These are phyloP conservation scores for Nowickia ferox DNA, from an alignment of 2,888 invertebrate genomes.

Conservation along the genomic window DNA sequence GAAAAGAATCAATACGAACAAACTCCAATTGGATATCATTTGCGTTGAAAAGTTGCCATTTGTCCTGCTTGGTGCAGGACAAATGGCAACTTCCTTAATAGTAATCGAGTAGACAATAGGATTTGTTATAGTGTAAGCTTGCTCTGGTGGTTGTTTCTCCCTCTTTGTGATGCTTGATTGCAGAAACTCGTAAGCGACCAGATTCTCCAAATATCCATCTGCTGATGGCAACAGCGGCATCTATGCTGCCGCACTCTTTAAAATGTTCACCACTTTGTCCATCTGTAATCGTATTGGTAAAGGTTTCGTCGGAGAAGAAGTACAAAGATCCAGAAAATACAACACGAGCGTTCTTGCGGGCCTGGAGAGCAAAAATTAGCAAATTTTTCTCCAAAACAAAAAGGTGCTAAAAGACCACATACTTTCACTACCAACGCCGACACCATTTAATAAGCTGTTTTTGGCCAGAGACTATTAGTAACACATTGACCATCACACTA, in stretches of 20 bases:
- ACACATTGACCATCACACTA: too few relatives aligned
- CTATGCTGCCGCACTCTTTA: slow-evolving; percentile 93
- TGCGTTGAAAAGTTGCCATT: slow-evolving; percentile 96
- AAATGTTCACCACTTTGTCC: slow-evolving; percentile 88
- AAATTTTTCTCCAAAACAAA: too few relatives aligned
- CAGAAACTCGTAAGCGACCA: slow-evolving; percentile 95
- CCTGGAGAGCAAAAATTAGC: slow-evolving; percentile 97
- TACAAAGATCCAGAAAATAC: slow-evolving; percentile 97
- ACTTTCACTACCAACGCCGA: too few relatives aligned
- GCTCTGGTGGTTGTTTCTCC: slow-evolving; percentile 91
- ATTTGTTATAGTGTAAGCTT: slow-evolving; percentile 97
- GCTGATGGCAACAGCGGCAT: slow-evolving; percentile 91
- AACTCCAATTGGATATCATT: slow-evolving; percentile 98
- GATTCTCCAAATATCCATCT: slow-evolving; percentile 98
- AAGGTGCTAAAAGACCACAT: too few relatives aligned
- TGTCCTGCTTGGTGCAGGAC: too few relatives aligned
- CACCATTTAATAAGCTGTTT: too few relatives aligned
- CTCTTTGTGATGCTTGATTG: slow-evolving; percentile 92
- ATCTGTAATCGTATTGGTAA: slow-evolving; percentile 91
- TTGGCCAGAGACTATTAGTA: too few relatives aligned
- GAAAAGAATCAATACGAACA: slow-evolving; percentile 99
- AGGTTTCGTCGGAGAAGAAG: slow-evolving; percentile 98
- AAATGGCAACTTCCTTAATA: slow-evolving; percentile 95
- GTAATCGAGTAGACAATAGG: slow-evolving; percentile 96
- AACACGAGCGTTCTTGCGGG: slow-evolving; percentile 98